Base-by-base conservation (phyloP, 2,888 invertebrate genomes). In the Heteropelma amictum region DNA sequence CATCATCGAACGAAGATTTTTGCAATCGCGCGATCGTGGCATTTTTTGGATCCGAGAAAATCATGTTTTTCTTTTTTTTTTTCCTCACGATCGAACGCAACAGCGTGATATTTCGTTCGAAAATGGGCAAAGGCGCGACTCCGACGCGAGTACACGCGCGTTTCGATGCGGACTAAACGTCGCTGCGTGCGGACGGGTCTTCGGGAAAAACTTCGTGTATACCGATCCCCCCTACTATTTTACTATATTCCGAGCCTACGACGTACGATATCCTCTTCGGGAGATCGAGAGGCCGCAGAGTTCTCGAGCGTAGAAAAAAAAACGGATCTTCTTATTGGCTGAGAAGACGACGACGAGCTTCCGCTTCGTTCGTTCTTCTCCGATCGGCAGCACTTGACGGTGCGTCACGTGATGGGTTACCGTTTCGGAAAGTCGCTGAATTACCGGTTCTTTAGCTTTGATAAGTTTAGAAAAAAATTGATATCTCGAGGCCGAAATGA, bases 81-180 rank as follows among this genome's bases (percentile, higher is more conserved):
- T 53, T 26, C 8, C 8, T 38, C 10, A 7, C 40, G 30, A 60
- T 0, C 8, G 30, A 23, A 35, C 12, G 23, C 28, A 53, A 64
- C 74, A 64, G 54, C 64, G 65, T 67, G 74, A 70, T 67, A 30
- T 45, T 65, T 51, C 12, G 61, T 26, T 45, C 45, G 30, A 54
- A 23, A n/a, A n/a, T 12, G 14, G 28, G 58, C 35, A 54, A 33
- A 60, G 19, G 6, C 45, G 8, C 3, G 8, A 67, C 12, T 42
- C 53, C 69, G 72, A 79, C 58, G 72, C 63, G 53, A 30, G 23
- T 49, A 54, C 77, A 28, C 63, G 77, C 84, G 82, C 81, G 84
- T 80, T 81, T 80, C 82, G 76, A 72, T 81, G 77, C 80, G 69
- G 76, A 84, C 84, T 84, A 79, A 80, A 65, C 71, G 54, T 72